These are phyloP conservation scores for Tineola bisselliella DNA, from an alignment of 2,888 invertebrate genomes.

Conservation along the genomic window DNA sequence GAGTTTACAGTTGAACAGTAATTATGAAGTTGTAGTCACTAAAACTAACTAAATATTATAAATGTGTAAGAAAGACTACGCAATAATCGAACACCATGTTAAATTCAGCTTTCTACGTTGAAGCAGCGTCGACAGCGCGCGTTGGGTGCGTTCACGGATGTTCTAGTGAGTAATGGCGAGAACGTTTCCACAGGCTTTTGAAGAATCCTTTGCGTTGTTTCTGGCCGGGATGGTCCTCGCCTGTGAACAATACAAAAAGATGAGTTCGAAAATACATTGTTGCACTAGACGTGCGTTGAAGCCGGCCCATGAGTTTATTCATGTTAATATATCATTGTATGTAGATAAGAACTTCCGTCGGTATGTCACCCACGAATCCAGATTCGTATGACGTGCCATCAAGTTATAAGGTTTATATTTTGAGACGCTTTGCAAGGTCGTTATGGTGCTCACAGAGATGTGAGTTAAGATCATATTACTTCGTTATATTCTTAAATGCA, in stretches of 20 bases:
- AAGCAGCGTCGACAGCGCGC: background rate
- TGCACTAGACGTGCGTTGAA: background rate
- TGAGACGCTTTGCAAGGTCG: background rate
- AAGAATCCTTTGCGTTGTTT: constrained; percentile 90
- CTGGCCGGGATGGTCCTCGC: constrained; percentile 72
- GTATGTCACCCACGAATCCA: constrained; percentile 6
- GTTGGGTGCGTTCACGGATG: constrained; percentile 72
- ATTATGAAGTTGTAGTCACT: background rate
- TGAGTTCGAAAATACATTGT: too few relatives aligned
- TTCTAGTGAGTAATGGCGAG: constrained; percentile 86
- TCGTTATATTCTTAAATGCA: too few relatives aligned
- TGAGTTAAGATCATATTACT: too few relatives aligned
- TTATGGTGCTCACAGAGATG: too few relatives aligned
- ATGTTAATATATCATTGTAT: constrained; percentile 15
- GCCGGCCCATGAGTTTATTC: background rate
- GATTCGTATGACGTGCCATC: background rate
- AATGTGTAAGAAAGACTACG: background rate
- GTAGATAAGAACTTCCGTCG: constrained; percentile 16
- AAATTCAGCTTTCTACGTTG: background rate
- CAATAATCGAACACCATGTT: background rate
- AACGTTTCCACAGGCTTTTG: constrained; percentile 89
- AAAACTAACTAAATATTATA: background rate
- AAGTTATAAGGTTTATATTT: background rate
- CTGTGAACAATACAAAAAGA: constrained; percentile 37
- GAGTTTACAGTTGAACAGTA: background rate